Percentiles rank a stretch among this genome's conserved stretches.
These are phyloP conservation scores for Tupaia chinensis DNA, from an alignment of 2,113 vertebrate genomes.

Conservation along the genomic window DNA sequence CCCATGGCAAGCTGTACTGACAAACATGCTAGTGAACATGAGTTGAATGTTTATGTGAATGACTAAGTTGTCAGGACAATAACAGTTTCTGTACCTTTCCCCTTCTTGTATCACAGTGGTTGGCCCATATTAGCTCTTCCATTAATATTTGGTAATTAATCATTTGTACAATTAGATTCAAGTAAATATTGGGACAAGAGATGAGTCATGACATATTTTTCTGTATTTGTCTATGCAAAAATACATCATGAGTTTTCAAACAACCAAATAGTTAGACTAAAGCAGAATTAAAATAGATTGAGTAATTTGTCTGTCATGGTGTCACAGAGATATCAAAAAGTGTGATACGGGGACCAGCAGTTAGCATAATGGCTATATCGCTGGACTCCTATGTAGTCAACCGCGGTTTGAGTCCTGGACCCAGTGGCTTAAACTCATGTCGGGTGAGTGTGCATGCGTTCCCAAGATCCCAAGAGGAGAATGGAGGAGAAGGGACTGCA, in stretches of 20 bases:
- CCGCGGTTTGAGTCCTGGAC: no score
- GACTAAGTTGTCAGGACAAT: not conserved
- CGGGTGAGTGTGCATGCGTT: no score
- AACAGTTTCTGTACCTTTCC: not conserved
- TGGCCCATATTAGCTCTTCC: not conserved
- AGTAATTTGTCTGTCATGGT: not conserved
- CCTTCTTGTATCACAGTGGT: not conserved
- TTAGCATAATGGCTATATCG: no score
- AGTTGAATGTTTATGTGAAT: not conserved
- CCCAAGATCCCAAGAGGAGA: no score
- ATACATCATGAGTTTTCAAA: no score
- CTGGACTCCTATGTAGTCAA: no score
- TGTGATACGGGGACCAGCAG: not conserved
- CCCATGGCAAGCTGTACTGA: rapidly evolving
- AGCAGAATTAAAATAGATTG: not conserved
- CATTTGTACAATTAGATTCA: not conserved
- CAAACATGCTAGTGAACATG: not conserved
- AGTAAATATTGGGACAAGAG: not conserved
- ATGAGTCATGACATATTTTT: no score
- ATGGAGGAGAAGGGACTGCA: no score
- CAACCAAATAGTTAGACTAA: no score
- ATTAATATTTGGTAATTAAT: not conserved
- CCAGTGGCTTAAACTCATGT: no score
- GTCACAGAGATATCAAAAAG: not conserved
- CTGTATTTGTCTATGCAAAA: no score